Conservation (phyloP, 2,113 vertebrate species). For the Myotis davidii region DNA sequence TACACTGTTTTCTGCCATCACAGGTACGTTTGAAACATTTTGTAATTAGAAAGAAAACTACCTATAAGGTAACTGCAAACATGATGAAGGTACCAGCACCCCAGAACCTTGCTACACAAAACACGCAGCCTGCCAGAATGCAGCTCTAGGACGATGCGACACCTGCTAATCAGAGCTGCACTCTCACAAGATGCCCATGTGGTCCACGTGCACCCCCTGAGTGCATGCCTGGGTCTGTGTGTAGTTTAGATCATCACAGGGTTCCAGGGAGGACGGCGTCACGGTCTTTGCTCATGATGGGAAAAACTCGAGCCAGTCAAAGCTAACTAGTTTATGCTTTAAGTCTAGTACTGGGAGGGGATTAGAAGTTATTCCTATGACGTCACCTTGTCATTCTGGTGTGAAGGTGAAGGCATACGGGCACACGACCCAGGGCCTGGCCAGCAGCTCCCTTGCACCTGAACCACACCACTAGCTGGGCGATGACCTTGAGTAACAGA, state of each 20-base stretch:
- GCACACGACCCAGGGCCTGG: not conserved
- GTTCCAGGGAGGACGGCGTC: not conserved
- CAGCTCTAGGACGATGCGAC: rapidly evolving
- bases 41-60: not conserved
- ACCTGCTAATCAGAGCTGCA: not conserved
- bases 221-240: too few species aligned
- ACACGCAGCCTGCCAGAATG: not conserved
- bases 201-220: rapidly evolving
- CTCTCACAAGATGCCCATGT: too few species aligned
- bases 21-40: not conserved
- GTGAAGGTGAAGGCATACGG: not conserved
- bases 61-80: not conserved
- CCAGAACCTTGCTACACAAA: not conserved
- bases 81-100: not conserved
- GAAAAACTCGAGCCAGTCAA: not conserved
- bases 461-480: too few species aligned
- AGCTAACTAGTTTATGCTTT: not conserved
- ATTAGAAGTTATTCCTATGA: not conserved
- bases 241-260: not conserved
- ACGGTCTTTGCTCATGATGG: not conserved
- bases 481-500: not conserved
- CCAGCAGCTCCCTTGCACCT: rapidly evolving
- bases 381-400: not conserved
- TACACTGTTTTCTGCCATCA: not conserved
- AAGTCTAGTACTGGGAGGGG: not conserved